Evolutionary conservation across 2,888 invertebrate genomes (phyloP), one percentile per base, ranked within the genome.

Genomic region (Oithona nana): DNA sequence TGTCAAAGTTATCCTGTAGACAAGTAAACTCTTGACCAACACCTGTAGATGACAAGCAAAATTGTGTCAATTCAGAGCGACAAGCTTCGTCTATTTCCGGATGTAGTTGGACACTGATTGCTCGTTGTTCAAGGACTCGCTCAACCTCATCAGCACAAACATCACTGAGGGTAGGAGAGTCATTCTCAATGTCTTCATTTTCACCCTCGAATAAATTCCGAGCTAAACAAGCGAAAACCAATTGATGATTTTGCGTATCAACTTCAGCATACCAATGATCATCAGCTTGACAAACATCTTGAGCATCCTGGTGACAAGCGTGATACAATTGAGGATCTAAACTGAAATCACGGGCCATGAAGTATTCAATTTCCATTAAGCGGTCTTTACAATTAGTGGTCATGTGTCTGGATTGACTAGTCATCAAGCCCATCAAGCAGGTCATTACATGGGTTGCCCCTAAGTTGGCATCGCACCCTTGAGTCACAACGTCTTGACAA

Each of bases 301-400:
- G 78, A 1, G 95, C 94, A 75, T 95, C 94, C 66, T 81, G 80
- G 69, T 83, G 85, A 71, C 97, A 98, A 30, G 84, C 83, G 70
- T 82, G 81, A 71, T 88, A 97, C 52, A 98, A 75, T 68, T 83
- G 83, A 0, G 90, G 86, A 73, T 94, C 93, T 56, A 94, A 75
- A 69, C 87, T 89, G 72, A 90, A 98, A 75, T 97, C 89, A 68
- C 98, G 80, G 0, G 92, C 87, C 65, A 97, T 82, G 74, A 98
- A 98, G 74, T 94, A 98, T 71, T 98, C 94, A 69, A 98, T 90
- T 74, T 95, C 90, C 64, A 97, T 77, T 52, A 98, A 77, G 8
- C 90, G 86, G 66, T 84, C 81, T 76, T 93, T 90, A 76, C 98
- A 98, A 20, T 85, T 83, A 64, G 81, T 80, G 1, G 81, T 83